A percentile compares a stretch with the other conserved stretches of the same genome.
These are phyloP conservation scores for Drosophila acutilabella DNA, from an alignment of 2,888 invertebrate genomes.

Conservation along the genomic window DNA sequence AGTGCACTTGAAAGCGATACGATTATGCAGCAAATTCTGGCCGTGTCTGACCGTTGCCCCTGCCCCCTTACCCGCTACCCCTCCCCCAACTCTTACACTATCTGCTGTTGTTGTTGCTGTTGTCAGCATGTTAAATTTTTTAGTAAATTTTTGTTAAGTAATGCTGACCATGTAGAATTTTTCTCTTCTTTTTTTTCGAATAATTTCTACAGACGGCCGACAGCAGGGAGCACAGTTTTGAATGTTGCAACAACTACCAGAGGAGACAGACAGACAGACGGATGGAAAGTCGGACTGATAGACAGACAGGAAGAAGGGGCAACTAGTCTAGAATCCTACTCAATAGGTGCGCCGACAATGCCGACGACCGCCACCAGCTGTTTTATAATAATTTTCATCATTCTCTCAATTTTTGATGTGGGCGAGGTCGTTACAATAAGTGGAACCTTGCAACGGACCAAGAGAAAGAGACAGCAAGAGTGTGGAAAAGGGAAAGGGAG, in stretches of 20 bases:
- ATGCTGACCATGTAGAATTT: constrained; percentile 82
- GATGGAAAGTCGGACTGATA: neutral
- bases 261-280: constrained; percentile 17
- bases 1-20: constrained; percentile 77
- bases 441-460: constrained; percentile 10
- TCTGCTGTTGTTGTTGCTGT: constrained; percentile 40
- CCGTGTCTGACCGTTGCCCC: constrained; percentile 30
- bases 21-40: constrained; percentile 75
- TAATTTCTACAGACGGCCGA: constrained; percentile 57
- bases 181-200: constrained; percentile 37
- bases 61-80: neutral
- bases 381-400: constrained; percentile 67
- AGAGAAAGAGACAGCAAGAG: neutral
- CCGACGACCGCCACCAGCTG: constrained; percentile 63
- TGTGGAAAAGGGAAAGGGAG: neutral
- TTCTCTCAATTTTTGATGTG: constrained; percentile 36
- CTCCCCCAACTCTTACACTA: too few species aligned
- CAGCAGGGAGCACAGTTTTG: constrained; percentile 52
- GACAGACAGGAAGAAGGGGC: constrained; percentile 44
- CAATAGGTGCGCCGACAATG: constrained; percentile 62
- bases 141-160: constrained; percentile 77
- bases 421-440: constrained; percentile 53
- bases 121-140: constrained; percentile 73
- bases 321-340: constrained; percentile 53
- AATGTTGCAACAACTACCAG: constrained; percentile 47